phyloP scores from a whole-genome alignment of 2,888 invertebrate genomes.

The Gonocerus acuteangulatus region DNA sequence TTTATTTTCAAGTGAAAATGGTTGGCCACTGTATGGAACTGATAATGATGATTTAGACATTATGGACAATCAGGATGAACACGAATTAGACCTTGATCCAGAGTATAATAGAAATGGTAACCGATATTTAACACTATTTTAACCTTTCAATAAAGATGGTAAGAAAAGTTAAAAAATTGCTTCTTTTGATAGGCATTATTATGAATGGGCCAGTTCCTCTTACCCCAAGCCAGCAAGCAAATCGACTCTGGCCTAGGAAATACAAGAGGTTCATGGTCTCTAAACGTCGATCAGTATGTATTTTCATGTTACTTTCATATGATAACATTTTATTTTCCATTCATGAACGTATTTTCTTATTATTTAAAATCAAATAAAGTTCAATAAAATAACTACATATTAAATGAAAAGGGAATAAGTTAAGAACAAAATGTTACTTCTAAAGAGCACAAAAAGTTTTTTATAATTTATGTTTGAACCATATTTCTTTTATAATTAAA shows the following conservation, averaged over 20 bases:
- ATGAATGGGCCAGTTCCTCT: conserved; percentile 39
- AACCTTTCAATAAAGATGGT: not conserved
- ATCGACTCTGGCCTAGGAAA: conserved; percentile 27
- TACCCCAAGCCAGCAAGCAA: not conserved
- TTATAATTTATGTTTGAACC: no score
- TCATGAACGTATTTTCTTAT: no score
- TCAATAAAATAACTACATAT: no score
- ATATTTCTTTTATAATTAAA: no score
- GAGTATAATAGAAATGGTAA: conserved; percentile 41
- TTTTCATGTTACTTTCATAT: conserved; percentile 44
- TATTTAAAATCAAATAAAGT: no score
- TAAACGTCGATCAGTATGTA: conserved; percentile 47
- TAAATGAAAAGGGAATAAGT: no score
- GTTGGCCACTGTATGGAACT: conserved; percentile 40
- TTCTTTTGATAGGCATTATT: conserved; percentile 37
- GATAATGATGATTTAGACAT: conserved; percentile 42
- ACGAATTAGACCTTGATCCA: conserved; percentile 41
- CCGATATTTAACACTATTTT: no score
- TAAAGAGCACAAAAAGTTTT: no score
- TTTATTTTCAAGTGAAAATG: conserved; percentile 38
- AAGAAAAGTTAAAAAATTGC: not conserved
- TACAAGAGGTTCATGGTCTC: conserved; percentile 57
- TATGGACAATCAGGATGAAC: conserved; percentile 40
- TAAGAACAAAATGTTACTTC: not conserved
- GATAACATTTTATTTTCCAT: no score